Conservation (phyloP, 2,113 vertebrate genomes). For the Lethenteron reissneri region DNA sequence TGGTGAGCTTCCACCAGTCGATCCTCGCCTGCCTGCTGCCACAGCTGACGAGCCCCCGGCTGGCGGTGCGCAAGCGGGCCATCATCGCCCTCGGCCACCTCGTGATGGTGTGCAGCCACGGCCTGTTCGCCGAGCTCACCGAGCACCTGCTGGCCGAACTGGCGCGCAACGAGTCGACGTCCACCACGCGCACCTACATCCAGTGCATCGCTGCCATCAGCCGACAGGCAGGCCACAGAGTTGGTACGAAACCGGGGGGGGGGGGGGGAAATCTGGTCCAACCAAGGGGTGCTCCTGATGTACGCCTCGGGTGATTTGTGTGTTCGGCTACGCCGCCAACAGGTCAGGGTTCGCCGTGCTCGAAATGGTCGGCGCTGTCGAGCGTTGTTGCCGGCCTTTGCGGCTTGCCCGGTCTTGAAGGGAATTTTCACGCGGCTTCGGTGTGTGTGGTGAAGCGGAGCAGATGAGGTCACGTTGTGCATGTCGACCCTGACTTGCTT, state of each 20-base stretch:
- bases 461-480: too few relatives aligned
- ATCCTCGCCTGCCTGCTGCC: conserved; percentile 62
- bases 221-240: conserved; percentile 60
- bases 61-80: conserved; percentile 69
- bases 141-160: conserved; percentile 48
- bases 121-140: conserved; percentile 55
- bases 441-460: too few relatives aligned
- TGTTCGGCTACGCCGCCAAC: too few relatives aligned
- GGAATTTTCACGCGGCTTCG: too few relatives aligned
- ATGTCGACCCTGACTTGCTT: too few relatives aligned
- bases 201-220: conserved; percentile 66
- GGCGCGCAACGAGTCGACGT: conserved; percentile 26
- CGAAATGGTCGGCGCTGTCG: too few relatives aligned
- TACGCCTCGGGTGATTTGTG: too few relatives aligned
- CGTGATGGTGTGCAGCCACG: conserved; percentile 49
- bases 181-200: conserved; percentile 53
- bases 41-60: conserved; percentile 57
- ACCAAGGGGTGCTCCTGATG: too few relatives aligned
- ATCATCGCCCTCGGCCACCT: conserved; percentile 63
- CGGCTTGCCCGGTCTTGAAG: too few relatives aligned
- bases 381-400: too few relatives aligned
- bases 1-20: conserved; percentile 53
- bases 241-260: conserved; percentile 30
- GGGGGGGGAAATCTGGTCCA: too few relatives aligned
- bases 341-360: too few relatives aligned